A percentile compares a stretch with the other conserved stretches of the same genome.
phyloP scores from a whole-genome alignment of 2,797 vertebrate genomes.

The Syndactyla subalaris region DNA sequence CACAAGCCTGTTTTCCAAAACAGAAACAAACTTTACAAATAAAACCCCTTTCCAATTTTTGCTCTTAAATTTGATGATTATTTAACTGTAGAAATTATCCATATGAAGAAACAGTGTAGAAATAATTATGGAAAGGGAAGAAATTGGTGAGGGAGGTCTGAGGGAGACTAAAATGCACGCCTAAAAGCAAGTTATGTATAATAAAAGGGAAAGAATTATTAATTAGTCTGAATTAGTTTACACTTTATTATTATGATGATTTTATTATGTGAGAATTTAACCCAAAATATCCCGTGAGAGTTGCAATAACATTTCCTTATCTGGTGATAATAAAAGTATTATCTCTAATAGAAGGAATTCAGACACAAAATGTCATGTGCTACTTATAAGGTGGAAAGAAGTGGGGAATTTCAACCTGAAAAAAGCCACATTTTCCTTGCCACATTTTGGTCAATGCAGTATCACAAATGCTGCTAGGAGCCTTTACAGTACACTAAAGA shows the following conservation, averaged over 20 bases:
- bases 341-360: not conserved
- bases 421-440: not conserved
- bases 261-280: slow-evolving; percentile 20
- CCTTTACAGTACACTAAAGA: not conserved
- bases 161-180: slow-evolving; percentile 7
- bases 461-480: not conserved
- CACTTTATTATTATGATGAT: not conserved
- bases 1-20: not conserved
- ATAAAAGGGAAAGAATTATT: slow-evolving; percentile 12
- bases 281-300: slow-evolving; percentile 2
- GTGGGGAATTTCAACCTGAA: not conserved
- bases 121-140: not conserved
- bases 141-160: not conserved
- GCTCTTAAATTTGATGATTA: not conserved
- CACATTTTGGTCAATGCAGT: not conserved
- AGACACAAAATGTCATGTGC: not conserved
- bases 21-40: not conserved
- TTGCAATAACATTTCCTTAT: not conserved
- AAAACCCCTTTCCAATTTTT: not conserved
- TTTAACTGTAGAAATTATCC: not conserved
- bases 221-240: slow-evolving; percentile 12
- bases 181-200: not conserved
- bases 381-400: not conserved
- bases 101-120: not conserved
- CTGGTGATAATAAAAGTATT: not conserved